Percentiles rank a stretch among this genome's conserved stretches.
phyloP scores from a whole-genome alignment of 2,113 vertebrate species.

The Menura novaehollandiae region DNA sequence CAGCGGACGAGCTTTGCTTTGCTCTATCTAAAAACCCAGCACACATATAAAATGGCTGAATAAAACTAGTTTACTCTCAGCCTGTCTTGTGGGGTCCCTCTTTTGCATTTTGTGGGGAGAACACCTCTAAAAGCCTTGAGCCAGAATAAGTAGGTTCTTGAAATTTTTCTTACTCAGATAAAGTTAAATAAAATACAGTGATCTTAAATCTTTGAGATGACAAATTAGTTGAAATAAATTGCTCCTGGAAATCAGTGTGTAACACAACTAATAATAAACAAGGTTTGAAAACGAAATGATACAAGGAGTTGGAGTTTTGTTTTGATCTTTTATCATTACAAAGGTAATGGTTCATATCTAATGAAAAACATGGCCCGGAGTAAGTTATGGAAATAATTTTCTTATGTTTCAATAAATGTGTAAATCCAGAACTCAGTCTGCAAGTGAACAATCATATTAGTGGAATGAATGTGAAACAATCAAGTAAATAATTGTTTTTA shows the following conservation, averaged over 20 bases:
- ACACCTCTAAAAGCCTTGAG: not conserved
- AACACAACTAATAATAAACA: not conserved
- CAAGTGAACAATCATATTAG: not conserved
- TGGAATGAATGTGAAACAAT: constrained; percentile 18
- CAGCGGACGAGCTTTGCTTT: not conserved
- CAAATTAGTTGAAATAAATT: not conserved
- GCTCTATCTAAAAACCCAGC: not conserved
- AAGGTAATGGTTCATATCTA: constrained; percentile 35
- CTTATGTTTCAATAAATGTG: not conserved
- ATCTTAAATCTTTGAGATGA: not conserved
- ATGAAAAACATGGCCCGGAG: constrained; percentile 18
- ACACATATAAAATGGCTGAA: not conserved
- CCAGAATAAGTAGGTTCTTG: not conserved
- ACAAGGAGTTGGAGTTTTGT: not conserved
- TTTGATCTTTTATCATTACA: not conserved
- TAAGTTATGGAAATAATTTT: constrained; percentile 10
- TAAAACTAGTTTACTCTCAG: not conserved
- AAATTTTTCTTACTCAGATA: not conserved
- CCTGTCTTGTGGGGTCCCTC: not conserved
- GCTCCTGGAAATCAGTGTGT: not conserved
- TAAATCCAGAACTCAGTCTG: not conserved
- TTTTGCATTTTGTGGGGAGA: not conserved
- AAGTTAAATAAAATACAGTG: not conserved
- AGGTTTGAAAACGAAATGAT: not conserved
- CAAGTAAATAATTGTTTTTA: constrained; percentile 1